phyloP scores from a whole-genome alignment of 64 coral and sea anemone genomes.

The Dendronephthya gigantea region DNA sequence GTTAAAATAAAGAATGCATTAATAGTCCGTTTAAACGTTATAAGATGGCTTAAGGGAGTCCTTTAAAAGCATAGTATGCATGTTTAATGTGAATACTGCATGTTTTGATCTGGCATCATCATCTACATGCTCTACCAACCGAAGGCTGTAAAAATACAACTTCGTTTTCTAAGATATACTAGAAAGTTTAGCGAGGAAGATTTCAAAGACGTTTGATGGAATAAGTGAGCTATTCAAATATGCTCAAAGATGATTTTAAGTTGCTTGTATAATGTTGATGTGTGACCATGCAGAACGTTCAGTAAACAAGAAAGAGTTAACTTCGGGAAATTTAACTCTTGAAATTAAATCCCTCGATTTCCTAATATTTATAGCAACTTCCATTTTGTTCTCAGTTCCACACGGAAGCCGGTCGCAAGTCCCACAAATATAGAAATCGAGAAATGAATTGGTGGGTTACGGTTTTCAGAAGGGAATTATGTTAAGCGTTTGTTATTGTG shows the following conservation, averaged over 20 bases:
- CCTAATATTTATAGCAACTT: too few relatives aligned
- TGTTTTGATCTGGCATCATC: neutral
- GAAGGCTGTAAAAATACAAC: too few relatives aligned
- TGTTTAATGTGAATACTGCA: neutral
- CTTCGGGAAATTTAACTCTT: neutral
- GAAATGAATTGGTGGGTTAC: too few relatives aligned
- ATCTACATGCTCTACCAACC: too few relatives aligned
- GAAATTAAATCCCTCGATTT: too few relatives aligned
- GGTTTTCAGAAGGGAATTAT: neutral
- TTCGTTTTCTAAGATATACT: too few relatives aligned
- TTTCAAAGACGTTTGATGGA: neutral
- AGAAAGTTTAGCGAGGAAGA: too few relatives aligned
- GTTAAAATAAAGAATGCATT: neutral
- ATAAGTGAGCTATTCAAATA: neutral
- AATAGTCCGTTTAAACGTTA: neutral
- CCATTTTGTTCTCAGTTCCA: too few relatives aligned
- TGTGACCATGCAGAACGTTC: neutral
- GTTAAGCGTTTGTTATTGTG: slow-evolving; percentile 12
- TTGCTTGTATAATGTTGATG: neutral
- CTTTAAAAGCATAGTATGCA: neutral
- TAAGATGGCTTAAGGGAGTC: neutral
- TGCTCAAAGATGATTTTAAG: neutral
- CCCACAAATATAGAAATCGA: neutral
- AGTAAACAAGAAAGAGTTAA: neutral
- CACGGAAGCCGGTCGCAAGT: neutral